Conservation (phyloP, 2,113 vertebrate species). For the Trichechus manatus region DNA sequence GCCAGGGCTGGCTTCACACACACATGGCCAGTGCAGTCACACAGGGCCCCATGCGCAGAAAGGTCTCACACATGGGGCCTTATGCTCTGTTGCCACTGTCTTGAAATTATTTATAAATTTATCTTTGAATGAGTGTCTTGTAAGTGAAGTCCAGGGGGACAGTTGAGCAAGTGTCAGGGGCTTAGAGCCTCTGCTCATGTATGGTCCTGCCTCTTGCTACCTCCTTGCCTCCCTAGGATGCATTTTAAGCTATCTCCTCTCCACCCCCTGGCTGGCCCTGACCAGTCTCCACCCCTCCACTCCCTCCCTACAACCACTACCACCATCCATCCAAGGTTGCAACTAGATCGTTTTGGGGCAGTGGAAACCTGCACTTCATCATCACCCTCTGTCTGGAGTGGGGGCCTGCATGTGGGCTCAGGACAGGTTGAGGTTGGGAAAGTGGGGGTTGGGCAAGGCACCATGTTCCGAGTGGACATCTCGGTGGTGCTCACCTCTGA, state of each 20-base stretch:
- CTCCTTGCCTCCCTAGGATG: neutral
- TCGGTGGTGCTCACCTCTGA: neutral
- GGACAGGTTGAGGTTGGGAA: neutral
- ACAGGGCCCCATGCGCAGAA: accelerated
- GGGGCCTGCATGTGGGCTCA: too few species aligned
- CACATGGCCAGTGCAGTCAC: neutral
- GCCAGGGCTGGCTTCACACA: neutral
- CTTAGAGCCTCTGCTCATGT: accelerated
- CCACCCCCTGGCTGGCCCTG: too few species aligned
- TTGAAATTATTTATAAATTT: neutral
- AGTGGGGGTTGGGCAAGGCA: accelerated
- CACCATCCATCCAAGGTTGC: neutral
- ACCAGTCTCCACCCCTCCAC: neutral
- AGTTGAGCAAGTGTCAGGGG: neutral
- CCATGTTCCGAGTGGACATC: neutral
- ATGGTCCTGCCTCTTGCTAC: neutral
- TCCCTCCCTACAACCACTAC: accelerated
- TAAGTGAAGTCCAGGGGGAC: neutral
- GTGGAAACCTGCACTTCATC: neutral
- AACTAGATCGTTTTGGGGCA: neutral
- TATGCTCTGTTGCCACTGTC: neutral
- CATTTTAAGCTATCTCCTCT: neutral
- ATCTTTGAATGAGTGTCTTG: neutral
- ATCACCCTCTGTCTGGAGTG: neutral
- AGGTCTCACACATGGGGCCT: accelerated